A percentile compares a stretch with the other conserved stretches of the same genome.
Conservation (phyloP, 2,797 vertebrate species). For the Poeciliopsis turneri region DNA sequence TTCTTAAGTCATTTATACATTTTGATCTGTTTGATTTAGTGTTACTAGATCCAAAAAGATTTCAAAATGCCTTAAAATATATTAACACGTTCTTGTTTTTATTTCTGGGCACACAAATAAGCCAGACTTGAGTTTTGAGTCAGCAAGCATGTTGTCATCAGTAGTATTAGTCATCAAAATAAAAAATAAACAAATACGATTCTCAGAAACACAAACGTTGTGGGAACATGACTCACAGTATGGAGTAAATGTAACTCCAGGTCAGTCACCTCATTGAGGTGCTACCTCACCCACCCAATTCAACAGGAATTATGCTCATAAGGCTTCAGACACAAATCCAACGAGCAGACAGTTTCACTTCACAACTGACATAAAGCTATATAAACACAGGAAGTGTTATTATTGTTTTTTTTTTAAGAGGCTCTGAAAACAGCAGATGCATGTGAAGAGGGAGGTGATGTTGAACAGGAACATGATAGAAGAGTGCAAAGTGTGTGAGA, state of each 20-base stretch:
- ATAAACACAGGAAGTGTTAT: conserved; percentile 7
- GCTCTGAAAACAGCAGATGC: conserved; percentile 12
- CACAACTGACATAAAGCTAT: conserved; percentile 6
- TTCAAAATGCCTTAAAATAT: neutral
- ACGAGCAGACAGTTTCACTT: conserved; percentile 1
- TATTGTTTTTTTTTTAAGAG: conserved; percentile 6
- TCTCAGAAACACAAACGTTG: neutral
- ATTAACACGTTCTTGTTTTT: neutral
- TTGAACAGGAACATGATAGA: conserved; percentile 44
- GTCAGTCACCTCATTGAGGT: conserved; percentile 41
- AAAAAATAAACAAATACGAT: neutral
- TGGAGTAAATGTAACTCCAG: conserved; percentile 33
- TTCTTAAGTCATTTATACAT: neutral
- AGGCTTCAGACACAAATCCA: conserved; percentile 21
- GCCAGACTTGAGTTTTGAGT: neutral
- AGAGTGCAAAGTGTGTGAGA: conserved; percentile 52
- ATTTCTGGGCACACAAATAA: neutral
- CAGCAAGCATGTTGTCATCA: conserved; percentile 9
- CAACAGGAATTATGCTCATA: conserved; percentile 63
- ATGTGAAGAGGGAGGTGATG: conserved; percentile 36
- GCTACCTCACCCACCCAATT: neutral
- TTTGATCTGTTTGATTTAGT: neutral
- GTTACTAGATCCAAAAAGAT: neutral
- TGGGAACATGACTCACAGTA: conserved; percentile 21
- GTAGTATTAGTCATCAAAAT: conserved; percentile 27